phyloP scores from a whole-genome alignment of 2,797 vertebrate species.

The Pseudotriccus pelzelni region DNA sequence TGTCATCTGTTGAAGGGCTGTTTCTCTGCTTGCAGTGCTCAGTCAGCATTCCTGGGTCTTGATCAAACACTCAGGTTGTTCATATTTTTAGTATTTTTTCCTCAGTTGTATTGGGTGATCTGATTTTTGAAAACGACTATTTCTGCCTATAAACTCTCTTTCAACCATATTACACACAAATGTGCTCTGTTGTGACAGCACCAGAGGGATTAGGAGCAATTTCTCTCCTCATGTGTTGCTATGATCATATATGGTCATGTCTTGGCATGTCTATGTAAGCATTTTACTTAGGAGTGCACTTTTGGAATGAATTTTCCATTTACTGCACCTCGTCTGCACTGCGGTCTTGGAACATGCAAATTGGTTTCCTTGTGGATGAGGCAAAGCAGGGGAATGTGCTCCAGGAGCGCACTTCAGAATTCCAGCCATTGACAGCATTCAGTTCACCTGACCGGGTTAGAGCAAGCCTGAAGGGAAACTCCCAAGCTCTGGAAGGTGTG shows the following conservation, averaged over 20 bases:
- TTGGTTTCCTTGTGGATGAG: not conserved
- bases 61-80: not conserved
- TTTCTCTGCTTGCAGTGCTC: not conserved
- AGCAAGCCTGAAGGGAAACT: not conserved
- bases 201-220: not conserved
- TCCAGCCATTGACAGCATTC: rapidly evolving
- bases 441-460: rapidly evolving
- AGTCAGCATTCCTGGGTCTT: not conserved
- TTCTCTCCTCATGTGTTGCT: not conserved
- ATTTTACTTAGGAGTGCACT: not conserved
- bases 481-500: not conserved
- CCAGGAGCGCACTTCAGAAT: not conserved
- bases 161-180: not conserved
- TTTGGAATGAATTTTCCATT: not conserved
- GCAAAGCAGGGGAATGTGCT: not conserved
- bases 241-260: not conserved
- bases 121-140: not conserved
- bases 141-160: not conserved
- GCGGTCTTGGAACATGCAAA: not conserved
- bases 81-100: not conserved
- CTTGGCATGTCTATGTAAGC: not conserved
- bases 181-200: not conserved
- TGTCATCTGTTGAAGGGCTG: not conserved
- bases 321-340: not conserved
- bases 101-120: not conserved